These are phyloP conservation scores for Tenebrosternarchus preto DNA, from an alignment of 2,113 vertebrate genomes.

Conservation along the genomic window DNA sequence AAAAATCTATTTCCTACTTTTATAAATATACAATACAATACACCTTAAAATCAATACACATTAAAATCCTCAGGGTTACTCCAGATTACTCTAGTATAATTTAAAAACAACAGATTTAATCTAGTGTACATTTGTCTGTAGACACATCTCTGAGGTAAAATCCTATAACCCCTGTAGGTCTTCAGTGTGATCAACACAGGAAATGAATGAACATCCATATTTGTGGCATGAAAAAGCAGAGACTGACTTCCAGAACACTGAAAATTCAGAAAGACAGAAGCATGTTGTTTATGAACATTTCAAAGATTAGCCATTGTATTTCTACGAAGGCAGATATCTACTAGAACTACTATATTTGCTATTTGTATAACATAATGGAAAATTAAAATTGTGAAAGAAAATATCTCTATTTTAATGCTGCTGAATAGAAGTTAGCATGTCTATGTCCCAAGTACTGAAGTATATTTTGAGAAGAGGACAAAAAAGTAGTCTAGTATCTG, in stretches of 20 bases:
- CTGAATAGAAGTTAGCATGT: neutral
- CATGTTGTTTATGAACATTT: constrained; percentile 65
- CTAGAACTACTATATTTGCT: constrained; percentile 59
- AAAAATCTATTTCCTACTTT: neutral
- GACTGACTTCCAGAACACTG: constrained; percentile 70
- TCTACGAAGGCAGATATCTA: constrained; percentile 47
- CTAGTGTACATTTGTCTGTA: constrained; percentile 54
- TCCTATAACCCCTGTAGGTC: constrained; percentile 62
- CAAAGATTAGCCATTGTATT: constrained; percentile 53
- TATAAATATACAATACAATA: neutral
- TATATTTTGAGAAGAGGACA: neutral
- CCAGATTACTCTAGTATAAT: no score
- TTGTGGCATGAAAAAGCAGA: constrained; percentile 71
- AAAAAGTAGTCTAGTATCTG: neutral
- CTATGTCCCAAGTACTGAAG: neutral
- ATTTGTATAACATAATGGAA: constrained; percentile 41
- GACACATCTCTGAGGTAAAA: constrained; percentile 65
- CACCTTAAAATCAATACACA: neutral
- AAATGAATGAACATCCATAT: constrained; percentile 70
- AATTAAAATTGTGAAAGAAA: neutral
- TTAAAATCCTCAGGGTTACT: neutral
- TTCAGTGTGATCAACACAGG: constrained; percentile 71
- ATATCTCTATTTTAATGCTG: neutral
- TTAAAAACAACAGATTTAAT: neutral
- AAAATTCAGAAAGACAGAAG: constrained; percentile 72